A percentile compares a stretch with the other conserved stretches of the same genome.
These are phyloP conservation scores for Hemicrepidius hirtus DNA, from an alignment of 2,888 invertebrate species.

Conservation along the genomic window DNA sequence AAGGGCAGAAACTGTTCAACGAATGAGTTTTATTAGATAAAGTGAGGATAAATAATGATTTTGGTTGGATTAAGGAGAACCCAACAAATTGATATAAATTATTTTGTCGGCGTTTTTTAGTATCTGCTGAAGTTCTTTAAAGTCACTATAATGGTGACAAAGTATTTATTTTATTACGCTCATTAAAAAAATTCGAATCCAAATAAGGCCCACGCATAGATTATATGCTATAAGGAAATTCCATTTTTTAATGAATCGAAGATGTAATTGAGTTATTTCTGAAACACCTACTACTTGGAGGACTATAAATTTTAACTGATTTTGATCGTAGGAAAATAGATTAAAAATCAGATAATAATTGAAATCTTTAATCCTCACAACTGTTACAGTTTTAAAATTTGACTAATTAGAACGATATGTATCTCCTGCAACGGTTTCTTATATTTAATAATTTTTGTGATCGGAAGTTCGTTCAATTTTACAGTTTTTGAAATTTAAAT, in stretches of 20 bases:
- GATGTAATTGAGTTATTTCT: background rate
- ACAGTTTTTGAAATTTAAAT: too few relatives aligned
- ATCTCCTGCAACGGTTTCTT: too few relatives aligned
- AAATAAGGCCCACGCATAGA: slow-evolving; percentile 8
- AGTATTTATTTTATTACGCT: slow-evolving; percentile 18
- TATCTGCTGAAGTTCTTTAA: background rate
- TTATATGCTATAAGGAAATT: background rate
- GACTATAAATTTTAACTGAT: background rate
- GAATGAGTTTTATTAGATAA: too few relatives aligned
- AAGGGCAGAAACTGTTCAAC: too few relatives aligned
- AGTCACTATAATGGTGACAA: slow-evolving; percentile 10
- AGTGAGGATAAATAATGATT: too few relatives aligned
- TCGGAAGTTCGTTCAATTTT: too few relatives aligned
- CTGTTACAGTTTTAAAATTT: too few relatives aligned
- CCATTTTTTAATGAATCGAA: slow-evolving; percentile 7
- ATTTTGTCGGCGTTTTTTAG: slow-evolving; percentile 14
- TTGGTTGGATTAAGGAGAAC: background rate
- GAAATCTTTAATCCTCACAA: too few relatives aligned
- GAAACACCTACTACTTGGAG: background rate
- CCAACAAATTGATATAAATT: slow-evolving; percentile 6
- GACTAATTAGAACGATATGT: too few relatives aligned
- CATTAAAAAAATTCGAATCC: slow-evolving; percentile 16
- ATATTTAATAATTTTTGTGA: too few relatives aligned
- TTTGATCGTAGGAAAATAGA: too few relatives aligned
- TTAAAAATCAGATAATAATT: too few relatives aligned